phyloP scores from a whole-genome alignment of 2,113 vertebrate genomes.

The Dolichotis patagonum region DNA sequence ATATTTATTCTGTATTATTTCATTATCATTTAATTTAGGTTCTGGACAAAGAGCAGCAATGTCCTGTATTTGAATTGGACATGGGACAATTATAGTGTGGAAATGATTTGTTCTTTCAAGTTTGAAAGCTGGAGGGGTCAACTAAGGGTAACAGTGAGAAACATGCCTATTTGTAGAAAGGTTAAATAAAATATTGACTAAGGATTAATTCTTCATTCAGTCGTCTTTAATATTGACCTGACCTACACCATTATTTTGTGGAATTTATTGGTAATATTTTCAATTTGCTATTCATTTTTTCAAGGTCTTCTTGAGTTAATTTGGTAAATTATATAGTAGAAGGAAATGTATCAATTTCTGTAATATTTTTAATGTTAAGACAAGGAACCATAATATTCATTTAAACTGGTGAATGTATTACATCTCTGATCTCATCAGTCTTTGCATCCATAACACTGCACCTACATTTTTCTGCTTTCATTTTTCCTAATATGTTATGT shows the following conservation, averaged over 20 bases:
- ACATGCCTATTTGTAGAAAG: not conserved
- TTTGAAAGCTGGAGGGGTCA: not conserved
- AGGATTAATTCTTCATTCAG: not conserved
- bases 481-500: not conserved
- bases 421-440: not conserved
- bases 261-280: not conserved
- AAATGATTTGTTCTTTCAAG: not conserved
- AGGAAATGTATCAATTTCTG: not conserved
- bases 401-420: not conserved
- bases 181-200: not conserved
- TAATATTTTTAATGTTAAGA: not conserved
- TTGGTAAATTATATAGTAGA: not conserved
- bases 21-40: not conserved
- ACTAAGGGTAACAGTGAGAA: not conserved
- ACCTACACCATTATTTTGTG: not conserved
- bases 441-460: not conserved
- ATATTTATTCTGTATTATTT: not conserved
- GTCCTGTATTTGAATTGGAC: not conserved
- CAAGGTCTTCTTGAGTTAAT: not conserved
- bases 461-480: not conserved
- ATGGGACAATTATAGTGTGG: not conserved
- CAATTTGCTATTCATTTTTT: not conserved
- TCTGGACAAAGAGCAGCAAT: not conserved
- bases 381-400: not conserved
- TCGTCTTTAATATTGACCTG: not conserved